Evolutionary conservation across 2,888 invertebrate species (phyloP).

Genomic region (Athalia circularis): DNA sequence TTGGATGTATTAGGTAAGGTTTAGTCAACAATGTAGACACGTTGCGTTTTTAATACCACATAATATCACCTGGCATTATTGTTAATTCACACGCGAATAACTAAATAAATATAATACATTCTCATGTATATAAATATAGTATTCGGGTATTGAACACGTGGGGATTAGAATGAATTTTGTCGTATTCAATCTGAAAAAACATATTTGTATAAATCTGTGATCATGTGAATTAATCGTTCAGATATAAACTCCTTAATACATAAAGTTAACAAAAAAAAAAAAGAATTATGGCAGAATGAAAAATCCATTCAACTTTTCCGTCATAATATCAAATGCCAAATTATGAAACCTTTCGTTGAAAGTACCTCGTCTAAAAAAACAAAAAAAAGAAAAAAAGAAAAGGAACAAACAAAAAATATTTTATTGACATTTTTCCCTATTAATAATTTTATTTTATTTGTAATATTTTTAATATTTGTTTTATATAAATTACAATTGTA

Average conservation of each 20-base stretch:
- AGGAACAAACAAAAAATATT: not conserved
- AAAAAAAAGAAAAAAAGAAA: not conserved
- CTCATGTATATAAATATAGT: constrained; percentile 7
- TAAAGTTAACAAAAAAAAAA: not conserved
- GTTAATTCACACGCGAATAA: not conserved
- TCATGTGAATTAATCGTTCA: constrained; percentile 27
- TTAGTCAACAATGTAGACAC: constrained; percentile 60
- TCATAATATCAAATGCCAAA: constrained; percentile 8
- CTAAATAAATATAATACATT: not conserved
- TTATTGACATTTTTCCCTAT: not conserved
- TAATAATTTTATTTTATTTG: constrained; percentile 21
- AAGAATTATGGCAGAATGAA: constrained; percentile 17
- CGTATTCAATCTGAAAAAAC: not conserved
- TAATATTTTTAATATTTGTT: constrained; percentile 3
- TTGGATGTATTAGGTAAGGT: constrained; percentile 63
- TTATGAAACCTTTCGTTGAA: not conserved
- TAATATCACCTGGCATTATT: constrained; percentile 49
- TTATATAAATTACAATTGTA: constrained; percentile 15
- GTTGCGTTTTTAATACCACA: constrained; percentile 59
- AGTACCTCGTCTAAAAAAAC: not conserved
- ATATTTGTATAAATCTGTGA: constrained; percentile 33
- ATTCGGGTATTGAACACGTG: not conserved
- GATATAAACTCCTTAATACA: not conserved
- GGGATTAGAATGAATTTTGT: not conserved
- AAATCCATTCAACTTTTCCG: constrained; percentile 32